These are phyloP conservation scores for Drosophila pachea DNA, from an alignment of 1,140 invertebrate genomes.

Conservation along the genomic window DNA sequence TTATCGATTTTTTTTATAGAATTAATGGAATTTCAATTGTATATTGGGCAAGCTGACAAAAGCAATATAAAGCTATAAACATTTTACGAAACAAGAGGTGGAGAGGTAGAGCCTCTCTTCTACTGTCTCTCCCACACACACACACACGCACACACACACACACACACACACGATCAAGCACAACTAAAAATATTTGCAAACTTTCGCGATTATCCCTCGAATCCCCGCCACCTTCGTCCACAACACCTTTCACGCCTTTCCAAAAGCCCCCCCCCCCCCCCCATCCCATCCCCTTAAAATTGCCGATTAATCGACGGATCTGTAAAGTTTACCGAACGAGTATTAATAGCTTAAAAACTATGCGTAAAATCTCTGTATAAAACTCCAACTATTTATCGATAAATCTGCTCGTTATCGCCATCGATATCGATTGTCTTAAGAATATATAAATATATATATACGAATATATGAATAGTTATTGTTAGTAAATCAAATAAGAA, in stretches of 20 bases:
- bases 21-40: too few species aligned
- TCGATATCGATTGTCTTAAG: conserved; percentile 9
- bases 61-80: too few species aligned
- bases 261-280: not conserved
- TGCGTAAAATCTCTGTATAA: conserved; percentile 69
- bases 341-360: conserved; percentile 72
- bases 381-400: conserved; percentile 45
- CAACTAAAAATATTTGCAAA: conserved; percentile 5
- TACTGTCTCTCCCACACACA: not conserved
- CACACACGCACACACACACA: conserved; percentile 1
- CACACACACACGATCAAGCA: conserved; percentile 1
- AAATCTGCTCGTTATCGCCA: too few species aligned
- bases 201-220: conserved; percentile 23
- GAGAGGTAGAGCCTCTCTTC: too few species aligned
- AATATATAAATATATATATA: conserved; percentile 38
- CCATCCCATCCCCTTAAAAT: not conserved
- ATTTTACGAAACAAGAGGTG: too few species aligned
- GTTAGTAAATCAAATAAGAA: conserved; percentile 76
- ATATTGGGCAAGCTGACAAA: too few species aligned
- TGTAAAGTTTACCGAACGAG: conserved; percentile 71
- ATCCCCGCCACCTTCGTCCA: too few species aligned
- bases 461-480: conserved; percentile 57
- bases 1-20: too few species aligned
- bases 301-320: not conserved
- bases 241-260: too few species aligned